These are phyloP conservation scores for Sinocyclocheilus grahami DNA, from an alignment of 2,113 vertebrate species.

Conservation along the genomic window DNA sequence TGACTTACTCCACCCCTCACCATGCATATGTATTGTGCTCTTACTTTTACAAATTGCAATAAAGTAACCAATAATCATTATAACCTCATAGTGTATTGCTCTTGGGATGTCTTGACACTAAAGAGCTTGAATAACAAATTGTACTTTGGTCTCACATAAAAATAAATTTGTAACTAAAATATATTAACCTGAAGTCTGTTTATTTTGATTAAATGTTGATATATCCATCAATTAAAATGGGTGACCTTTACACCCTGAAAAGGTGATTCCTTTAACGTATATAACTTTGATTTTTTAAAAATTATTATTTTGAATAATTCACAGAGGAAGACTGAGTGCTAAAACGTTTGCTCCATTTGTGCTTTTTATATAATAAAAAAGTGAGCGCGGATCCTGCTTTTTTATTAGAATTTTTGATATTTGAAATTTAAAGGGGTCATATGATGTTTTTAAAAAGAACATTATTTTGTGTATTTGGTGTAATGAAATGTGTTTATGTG, in stretches of 20 bases:
- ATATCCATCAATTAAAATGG: not conserved
- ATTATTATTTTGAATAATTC: not conserved
- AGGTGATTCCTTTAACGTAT: not conserved
- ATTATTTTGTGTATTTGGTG: too few relatives aligned
- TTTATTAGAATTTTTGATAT: too few relatives aligned
- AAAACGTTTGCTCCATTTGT: not conserved
- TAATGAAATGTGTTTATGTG: too few relatives aligned
- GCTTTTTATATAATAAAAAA: too few relatives aligned
- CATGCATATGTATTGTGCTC: not conserved
- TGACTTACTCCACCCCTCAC: not conserved
- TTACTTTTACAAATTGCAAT: not conserved
- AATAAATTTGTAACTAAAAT: not conserved
- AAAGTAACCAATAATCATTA: not conserved
- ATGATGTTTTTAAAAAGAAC: too few relatives aligned
- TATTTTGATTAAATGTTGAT: not conserved
- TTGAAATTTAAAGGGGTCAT: too few relatives aligned
- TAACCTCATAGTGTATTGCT: not conserved
- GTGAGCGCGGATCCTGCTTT: too few relatives aligned
- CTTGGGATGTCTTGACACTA: not conserved
- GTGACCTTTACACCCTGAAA: not conserved
- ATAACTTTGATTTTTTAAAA: not conserved
- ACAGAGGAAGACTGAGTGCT: not conserved
- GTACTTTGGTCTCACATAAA: not conserved
- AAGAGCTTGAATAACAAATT: not conserved
- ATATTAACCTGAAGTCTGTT: not conserved